Percentiles rank a stretch among this genome's conserved stretches.
phyloP scores from a whole-genome alignment of 2,888 invertebrate species.

The Orchestes rusci region DNA sequence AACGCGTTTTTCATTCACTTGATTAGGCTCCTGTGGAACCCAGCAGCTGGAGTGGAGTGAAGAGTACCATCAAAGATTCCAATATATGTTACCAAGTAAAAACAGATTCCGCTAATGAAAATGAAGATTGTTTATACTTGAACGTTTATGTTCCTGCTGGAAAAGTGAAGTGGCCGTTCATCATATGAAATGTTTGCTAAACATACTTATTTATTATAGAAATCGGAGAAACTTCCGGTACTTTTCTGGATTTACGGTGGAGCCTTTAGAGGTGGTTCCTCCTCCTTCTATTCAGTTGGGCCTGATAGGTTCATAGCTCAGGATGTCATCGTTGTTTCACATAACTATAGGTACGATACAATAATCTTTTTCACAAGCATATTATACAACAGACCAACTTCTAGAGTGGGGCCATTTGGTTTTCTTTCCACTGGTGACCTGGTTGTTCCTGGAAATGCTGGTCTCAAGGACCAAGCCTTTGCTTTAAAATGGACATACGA shows the following conservation, averaged over 20 bases:
- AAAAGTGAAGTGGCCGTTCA: too few species aligned
- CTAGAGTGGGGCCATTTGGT: conserved; percentile 30
- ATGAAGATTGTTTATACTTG: conserved; percentile 21
- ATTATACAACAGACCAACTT: neutral
- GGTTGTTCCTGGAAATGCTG: conserved; percentile 30
- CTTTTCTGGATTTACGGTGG: conserved; percentile 42
- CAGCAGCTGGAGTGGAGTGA: conserved; percentile 9
- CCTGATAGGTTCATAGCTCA: conserved; percentile 37
- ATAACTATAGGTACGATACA: conserved; percentile 27
- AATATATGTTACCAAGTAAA: conserved; percentile 16
- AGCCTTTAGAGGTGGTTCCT: conserved; percentile 37
- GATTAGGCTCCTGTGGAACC: conserved; percentile 1
- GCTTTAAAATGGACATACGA: conserved; percentile 30
- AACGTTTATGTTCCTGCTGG: conserved; percentile 13
- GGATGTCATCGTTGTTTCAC: conserved; percentile 31
- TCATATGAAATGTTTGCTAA: too few species aligned
- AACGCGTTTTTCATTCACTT: neutral
- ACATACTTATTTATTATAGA: too few species aligned
- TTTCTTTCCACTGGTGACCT: conserved; percentile 24
- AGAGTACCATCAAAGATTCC: conserved; percentile 13
- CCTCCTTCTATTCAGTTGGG: conserved; percentile 28
- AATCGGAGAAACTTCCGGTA: conserved; percentile 34
- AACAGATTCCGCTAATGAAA: conserved; percentile 11
- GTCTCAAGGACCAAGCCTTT: conserved; percentile 31
- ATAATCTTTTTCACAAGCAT: neutral